phyloP scores from a whole-genome alignment of 1,140 invertebrate genomes.

The Sycobia sp. region DNA sequence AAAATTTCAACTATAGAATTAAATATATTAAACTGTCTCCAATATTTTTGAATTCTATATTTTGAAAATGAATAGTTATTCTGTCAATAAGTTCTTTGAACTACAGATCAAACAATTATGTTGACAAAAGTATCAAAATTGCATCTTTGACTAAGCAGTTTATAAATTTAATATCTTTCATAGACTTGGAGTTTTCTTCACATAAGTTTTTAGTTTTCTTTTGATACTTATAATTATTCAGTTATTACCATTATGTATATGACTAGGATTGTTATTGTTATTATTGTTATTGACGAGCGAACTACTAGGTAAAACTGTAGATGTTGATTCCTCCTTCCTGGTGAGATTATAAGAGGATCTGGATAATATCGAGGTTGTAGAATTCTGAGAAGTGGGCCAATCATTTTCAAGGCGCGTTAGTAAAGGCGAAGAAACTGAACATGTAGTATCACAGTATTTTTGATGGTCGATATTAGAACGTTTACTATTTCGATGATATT shows the following conservation, averaged over 20 bases:
- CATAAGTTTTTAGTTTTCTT: too few relatives aligned
- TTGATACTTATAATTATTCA: too few relatives aligned
- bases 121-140: too few relatives aligned
- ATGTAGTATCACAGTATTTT: slow-evolving; percentile 1
- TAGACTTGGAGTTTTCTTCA: too few relatives aligned
- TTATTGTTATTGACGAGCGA: slow-evolving; percentile 43
- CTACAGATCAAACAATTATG: too few relatives aligned
- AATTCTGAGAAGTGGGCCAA: slow-evolving; percentile 44
- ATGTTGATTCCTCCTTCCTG: slow-evolving; percentile 5
- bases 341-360: not conserved
- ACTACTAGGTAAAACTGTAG: not conserved
- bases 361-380: slow-evolving; percentile 28
- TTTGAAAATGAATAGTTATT: too few relatives aligned
- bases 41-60: too few relatives aligned
- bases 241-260: slow-evolving; percentile 40
- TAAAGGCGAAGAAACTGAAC: slow-evolving; percentile 37
- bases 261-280: slow-evolving; percentile 56
- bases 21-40: too few relatives aligned
- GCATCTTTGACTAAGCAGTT: too few relatives aligned
- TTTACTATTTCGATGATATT: slow-evolving; percentile 35
- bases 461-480: not conserved
- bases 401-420: slow-evolving; percentile 49
- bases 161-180: too few relatives aligned
- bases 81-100: too few relatives aligned
- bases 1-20: too few relatives aligned